Percentiles rank a stretch among this genome's conserved stretches.
Evolutionary conservation across 1,140 invertebrate genomes (phyloP).

Genomic region (honey bee (Apis mellifera)): DNA sequence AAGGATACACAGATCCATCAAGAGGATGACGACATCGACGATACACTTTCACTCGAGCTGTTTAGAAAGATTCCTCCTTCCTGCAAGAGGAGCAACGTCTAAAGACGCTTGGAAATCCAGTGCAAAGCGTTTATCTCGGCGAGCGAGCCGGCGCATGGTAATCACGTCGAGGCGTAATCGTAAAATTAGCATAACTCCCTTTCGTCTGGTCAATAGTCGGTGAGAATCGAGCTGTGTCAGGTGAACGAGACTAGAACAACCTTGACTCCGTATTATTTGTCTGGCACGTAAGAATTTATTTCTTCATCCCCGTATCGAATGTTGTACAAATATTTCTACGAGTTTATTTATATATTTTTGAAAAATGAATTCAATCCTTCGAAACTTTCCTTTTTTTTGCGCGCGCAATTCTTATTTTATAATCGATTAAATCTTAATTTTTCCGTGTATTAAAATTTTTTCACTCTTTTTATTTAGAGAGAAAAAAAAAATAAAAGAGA

Average conservation of each 20-base stretch:
- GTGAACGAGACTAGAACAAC: conserved; percentile 11
- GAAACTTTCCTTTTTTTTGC: too few species aligned
- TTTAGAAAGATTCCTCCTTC: neutral
- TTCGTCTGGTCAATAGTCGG: conserved; percentile 33
- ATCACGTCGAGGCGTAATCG: conserved; percentile 63
- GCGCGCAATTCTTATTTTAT: too few species aligned
- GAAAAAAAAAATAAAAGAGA: too few species aligned
- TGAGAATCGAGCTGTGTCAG: conserved; percentile 19
- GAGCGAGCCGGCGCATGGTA: conserved; percentile 45
- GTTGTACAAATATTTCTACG: too few species aligned
- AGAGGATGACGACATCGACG: conserved; percentile 20
- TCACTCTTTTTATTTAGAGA: too few species aligned
- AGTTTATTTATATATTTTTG: too few species aligned
- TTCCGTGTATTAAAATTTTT: too few species aligned
- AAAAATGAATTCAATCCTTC: too few species aligned
- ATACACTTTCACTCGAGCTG: conserved; percentile 32
- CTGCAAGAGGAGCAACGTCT: neutral
- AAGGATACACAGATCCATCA: conserved; percentile 30
- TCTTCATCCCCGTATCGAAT: too few species aligned
- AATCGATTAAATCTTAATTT: too few species aligned
- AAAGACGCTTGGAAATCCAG: conserved; percentile 47
- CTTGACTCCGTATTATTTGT: neutral
- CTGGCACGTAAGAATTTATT: too few species aligned
- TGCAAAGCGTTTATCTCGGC: conserved; percentile 26
- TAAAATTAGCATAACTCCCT: conserved; percentile 67